A percentile compares a stretch with the other conserved stretches of the same genome.
These are phyloP conservation scores for Polylopha cassiicola DNA, from an alignment of 2,888 invertebrate genomes.

Conservation along the genomic window DNA sequence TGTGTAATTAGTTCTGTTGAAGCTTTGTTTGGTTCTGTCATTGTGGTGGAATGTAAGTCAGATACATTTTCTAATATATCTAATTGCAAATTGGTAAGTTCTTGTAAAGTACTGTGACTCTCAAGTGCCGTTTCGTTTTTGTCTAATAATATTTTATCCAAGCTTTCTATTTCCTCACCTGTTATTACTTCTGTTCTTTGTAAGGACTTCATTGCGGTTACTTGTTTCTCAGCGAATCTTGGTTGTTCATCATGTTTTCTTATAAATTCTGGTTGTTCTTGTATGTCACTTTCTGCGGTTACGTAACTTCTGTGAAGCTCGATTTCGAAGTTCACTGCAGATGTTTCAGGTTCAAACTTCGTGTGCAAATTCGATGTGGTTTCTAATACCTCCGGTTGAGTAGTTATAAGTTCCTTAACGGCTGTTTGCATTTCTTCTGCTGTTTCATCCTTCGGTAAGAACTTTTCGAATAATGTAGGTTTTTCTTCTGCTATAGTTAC, in stretches of 20 bases:
- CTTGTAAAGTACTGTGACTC: conserved; percentile 41
- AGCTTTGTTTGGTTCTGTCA: conserved; percentile 39
- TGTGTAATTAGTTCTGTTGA: conserved; percentile 43
- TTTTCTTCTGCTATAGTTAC: conserved; percentile 35
- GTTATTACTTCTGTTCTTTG: conserved; percentile 42
- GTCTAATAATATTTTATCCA: conserved; percentile 26
- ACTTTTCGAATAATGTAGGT: conserved; percentile 27
- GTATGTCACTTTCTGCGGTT: conserved; percentile 42
- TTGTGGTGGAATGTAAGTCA: conserved; percentile 31
- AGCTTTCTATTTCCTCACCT: conserved; percentile 36
- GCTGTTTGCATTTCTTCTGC: conserved; percentile 34
- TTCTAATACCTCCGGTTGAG: conserved; percentile 46
- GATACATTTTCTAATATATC: conserved; percentile 43
- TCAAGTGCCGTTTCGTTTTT: conserved; percentile 41
- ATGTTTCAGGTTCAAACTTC: conserved; percentile 33
- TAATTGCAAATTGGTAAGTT: conserved; percentile 38
- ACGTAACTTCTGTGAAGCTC: conserved; percentile 48
- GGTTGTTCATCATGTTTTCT: conserved; percentile 24
- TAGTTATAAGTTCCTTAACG: conserved; percentile 41
- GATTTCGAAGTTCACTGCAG: conserved; percentile 33
- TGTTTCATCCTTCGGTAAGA: conserved; percentile 40
- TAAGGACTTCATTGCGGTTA: conserved; percentile 45
- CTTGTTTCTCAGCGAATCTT: conserved; percentile 36
- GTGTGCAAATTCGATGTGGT: conserved; percentile 32
- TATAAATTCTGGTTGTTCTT: conserved; percentile 39